A percentile compares a stretch with the other conserved stretches of the same genome.
Conservation (phyloP, 2,113 vertebrate genomes). For the Procavia capensis region DNA sequence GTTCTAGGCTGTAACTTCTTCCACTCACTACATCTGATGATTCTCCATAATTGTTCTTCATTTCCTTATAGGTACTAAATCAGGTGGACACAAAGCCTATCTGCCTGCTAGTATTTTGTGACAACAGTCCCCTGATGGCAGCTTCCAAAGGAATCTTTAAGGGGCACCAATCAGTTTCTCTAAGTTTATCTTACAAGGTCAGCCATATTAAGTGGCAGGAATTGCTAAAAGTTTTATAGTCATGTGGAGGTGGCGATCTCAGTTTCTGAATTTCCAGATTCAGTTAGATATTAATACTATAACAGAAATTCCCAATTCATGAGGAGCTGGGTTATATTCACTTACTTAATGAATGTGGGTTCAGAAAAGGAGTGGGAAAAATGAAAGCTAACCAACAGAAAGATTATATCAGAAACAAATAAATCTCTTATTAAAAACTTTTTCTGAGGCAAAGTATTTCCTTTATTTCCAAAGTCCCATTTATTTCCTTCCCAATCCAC, state of each 20-base stretch:
- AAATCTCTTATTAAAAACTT: not conserved
- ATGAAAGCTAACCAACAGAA: conserved; percentile 17
- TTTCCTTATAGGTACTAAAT: conserved; percentile 44
- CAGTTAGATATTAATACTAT: conserved; percentile 40
- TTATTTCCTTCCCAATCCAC: not conserved
- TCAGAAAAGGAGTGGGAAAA: conserved; percentile 60
- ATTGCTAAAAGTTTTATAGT: conserved; percentile 36
- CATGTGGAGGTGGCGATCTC: not conserved
- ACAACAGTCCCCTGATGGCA: conserved; percentile 26
- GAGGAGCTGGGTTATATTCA: not conserved
- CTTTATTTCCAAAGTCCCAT: conserved; percentile 51
- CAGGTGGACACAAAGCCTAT: not conserved
- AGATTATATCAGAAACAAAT: conserved; percentile 8
- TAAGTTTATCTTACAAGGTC: conserved; percentile 54
- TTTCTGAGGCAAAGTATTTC: conserved; percentile 43
- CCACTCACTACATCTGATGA: not conserved
- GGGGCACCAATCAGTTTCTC: not conserved
- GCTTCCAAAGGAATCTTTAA: conserved; percentile 55
- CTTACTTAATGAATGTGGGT: not conserved
- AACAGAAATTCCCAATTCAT: conserved; percentile 36
- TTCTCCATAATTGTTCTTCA: conserved; percentile 12
- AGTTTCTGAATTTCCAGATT: conserved; percentile 23
- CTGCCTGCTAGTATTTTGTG: not conserved
- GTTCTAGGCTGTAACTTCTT: conserved; percentile 25
- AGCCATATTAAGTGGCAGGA: conserved; percentile 48